phyloP scores from a whole-genome alignment of 2,113 vertebrate species.

The Microtus pennsylvanicus region DNA sequence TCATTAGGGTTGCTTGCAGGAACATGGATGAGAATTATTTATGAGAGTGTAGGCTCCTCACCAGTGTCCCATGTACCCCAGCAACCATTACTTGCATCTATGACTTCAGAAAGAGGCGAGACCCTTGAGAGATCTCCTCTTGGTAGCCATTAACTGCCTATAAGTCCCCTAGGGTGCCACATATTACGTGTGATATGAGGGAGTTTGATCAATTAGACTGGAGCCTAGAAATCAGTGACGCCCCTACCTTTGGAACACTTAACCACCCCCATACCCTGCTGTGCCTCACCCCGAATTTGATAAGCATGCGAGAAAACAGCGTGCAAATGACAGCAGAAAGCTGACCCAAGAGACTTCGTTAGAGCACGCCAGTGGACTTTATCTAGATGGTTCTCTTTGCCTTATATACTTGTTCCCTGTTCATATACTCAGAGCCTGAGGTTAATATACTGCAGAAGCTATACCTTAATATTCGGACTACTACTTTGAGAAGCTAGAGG shows the following conservation, averaged over 20 bases:
- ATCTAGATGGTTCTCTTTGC: neutral
- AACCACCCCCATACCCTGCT: rapidly evolving
- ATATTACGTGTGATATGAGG: neutral
- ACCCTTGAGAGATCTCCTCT: neutral
- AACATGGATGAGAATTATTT: neutral
- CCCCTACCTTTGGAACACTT: neutral
- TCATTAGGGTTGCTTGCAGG: neutral
- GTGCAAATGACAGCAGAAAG: neutral
- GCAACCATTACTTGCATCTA: neutral
- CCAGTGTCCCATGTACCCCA: neutral
- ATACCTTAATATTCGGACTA: neutral
- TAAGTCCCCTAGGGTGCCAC: neutral
- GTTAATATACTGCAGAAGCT: neutral
- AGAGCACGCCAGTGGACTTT: neutral
- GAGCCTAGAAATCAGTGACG: neutral
- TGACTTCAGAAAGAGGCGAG: neutral
- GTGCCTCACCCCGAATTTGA: neutral
- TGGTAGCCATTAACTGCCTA: neutral
- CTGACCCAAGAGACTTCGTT: neutral
- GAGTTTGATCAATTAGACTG: neutral
- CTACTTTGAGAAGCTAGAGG: constrained; percentile 38
- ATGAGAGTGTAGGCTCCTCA: neutral
- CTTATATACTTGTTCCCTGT: neutral
- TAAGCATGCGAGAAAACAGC: neutral
- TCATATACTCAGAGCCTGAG: neutral